Percentiles rank a stretch among this genome's conserved stretches.
phyloP scores from a whole-genome alignment of 2,797 vertebrate species.

The Florisuga fusca region DNA sequence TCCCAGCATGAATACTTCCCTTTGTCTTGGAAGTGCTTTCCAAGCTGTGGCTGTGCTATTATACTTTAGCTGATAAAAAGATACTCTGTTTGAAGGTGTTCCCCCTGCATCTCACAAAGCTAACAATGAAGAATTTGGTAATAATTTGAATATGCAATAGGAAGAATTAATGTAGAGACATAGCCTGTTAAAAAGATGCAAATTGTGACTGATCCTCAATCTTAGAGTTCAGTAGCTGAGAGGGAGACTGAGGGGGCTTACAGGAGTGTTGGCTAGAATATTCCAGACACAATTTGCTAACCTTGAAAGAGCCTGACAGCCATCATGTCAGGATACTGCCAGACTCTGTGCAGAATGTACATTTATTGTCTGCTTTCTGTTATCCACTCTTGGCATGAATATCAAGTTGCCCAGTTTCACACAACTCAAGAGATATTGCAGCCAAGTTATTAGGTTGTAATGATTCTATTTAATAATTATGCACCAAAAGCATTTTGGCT shows the following conservation, averaged over 20 bases:
- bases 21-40: background rate
- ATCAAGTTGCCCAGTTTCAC: background rate
- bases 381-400: background rate
- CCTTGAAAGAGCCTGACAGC: background rate
- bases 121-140: fast-evolving
- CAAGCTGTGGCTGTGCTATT: background rate
- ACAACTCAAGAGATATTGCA: background rate
- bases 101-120: background rate
- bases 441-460: background rate
- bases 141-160: background rate
- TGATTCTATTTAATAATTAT: background rate
- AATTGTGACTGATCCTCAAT: background rate
- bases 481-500: slow-evolving; percentile 36
- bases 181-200: background rate
- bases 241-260: background rate
- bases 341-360: background rate
- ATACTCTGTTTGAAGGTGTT: background rate
- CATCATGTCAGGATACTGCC: background rate
- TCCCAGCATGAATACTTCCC: slow-evolving; percentile 19
- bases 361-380: background rate
- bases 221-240: background rate
- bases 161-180: background rate
- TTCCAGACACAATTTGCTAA: background rate
- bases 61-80: background rate
- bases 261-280: background rate